phyloP scores from a whole-genome alignment of 2,113 vertebrate genomes.

The Strigops habroptila region DNA sequence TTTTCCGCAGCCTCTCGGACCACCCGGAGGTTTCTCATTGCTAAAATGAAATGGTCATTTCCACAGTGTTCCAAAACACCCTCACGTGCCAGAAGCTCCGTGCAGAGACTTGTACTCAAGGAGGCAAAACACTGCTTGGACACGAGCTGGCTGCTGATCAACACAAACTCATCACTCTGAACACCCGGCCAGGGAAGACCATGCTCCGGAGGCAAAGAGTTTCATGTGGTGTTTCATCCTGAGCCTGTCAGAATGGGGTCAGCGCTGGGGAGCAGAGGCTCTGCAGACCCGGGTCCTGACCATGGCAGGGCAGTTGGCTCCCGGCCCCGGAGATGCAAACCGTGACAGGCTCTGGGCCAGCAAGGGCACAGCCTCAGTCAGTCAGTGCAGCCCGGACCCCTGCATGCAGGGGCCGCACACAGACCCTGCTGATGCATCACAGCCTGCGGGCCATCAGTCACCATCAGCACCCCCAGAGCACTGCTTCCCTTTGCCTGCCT shows the following conservation, averaged over 20 bases:
- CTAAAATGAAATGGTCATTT: neutral
- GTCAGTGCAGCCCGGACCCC: neutral
- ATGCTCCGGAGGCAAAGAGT: neutral
- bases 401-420: neutral
- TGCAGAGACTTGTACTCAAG: neutral
- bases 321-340: neutral
- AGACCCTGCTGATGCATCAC: accelerated
- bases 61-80: neutral
- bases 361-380: neutral
- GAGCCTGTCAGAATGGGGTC: neutral
- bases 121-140: neutral
- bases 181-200: neutral
- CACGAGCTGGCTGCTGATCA: neutral
- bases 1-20: too few relatives aligned
- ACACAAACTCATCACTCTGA: accelerated
- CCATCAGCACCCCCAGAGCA: neutral
- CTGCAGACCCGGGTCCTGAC: neutral
- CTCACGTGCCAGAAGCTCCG: neutral
- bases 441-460: neutral
- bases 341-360: neutral
- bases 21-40: neutral
- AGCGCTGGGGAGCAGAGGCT: neutral
- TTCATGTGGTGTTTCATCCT: neutral
- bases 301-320: neutral
- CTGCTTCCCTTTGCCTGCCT: neutral